phyloP scores from a whole-genome alignment of 2,797 vertebrate species.

The Protonibea diacanthus region DNA sequence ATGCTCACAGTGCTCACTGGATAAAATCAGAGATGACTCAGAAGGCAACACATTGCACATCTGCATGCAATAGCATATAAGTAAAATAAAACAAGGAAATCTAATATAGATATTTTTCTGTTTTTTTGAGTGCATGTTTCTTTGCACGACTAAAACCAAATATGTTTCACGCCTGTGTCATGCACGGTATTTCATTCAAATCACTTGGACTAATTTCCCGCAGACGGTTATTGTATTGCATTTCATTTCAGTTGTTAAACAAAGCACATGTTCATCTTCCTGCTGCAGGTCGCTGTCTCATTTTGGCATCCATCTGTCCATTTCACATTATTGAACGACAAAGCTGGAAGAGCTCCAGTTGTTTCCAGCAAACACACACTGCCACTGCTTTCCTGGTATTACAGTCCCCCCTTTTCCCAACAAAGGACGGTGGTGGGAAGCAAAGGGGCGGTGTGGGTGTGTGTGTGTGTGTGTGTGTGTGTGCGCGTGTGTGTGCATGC shows the following conservation, averaged over 20 bases:
- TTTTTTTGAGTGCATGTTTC: not conserved
- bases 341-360: slow-evolving; percentile 82
- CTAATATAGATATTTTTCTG: not conserved
- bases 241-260: slow-evolving; percentile 45
- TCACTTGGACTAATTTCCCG: slow-evolving; percentile 19
- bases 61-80: not conserved
- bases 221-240: not conserved
- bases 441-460: slow-evolving; percentile 29
- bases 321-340: slow-evolving; percentile 74
- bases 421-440: slow-evolving; percentile 67
- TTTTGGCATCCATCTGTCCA: slow-evolving; percentile 69
- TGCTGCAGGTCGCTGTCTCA: slow-evolving; percentile 54
- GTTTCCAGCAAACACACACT: slow-evolving; percentile 81
- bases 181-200: slow-evolving; percentile 9
- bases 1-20: not conserved
- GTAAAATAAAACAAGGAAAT: not conserved
- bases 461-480: slow-evolving; percentile 10
- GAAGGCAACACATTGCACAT: not conserved
- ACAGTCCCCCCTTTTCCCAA: slow-evolving; percentile 73
- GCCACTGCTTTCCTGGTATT: slow-evolving; percentile 81
- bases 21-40: not conserved
- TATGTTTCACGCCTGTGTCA: not conserved
- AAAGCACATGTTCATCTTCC: slow-evolving; percentile 36
- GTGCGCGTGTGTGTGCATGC: slow-evolving; percentile 3
- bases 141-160: slow-evolving; percentile 1